These are phyloP conservation scores for Alosa alosa DNA, from an alignment of 2,113 vertebrate species.

Conservation along the genomic window DNA sequence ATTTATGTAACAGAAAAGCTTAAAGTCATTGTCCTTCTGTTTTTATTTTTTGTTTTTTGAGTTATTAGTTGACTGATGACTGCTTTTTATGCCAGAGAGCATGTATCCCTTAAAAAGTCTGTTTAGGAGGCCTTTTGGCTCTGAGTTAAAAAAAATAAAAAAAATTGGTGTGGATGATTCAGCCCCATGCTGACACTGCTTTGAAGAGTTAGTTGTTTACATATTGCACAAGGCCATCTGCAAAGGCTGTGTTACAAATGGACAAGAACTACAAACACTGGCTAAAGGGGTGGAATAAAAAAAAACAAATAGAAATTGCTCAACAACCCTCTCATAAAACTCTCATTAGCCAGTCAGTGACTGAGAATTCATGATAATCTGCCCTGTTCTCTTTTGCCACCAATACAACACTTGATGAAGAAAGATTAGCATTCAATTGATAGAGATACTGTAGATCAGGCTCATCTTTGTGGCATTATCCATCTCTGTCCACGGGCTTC, in stretches of 20 bases:
- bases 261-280: not conserved
- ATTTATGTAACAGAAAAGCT: conserved; percentile 10
- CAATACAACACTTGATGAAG: not conserved
- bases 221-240: conserved; percentile 13
- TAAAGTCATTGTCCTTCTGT: not conserved
- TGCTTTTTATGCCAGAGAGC: not conserved
- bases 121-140: not conserved
- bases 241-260: not conserved
- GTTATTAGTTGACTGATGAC: not conserved
- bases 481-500: not conserved
- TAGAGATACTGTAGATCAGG: not conserved
- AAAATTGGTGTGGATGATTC: not conserved
- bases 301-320: not conserved
- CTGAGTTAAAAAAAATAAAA: not conserved
- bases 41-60: not conserved
- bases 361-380: not conserved
- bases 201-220: conserved; percentile 4
- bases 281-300: not conserved
- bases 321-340: not conserved
- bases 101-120: not conserved
- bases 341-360: not conserved
- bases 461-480: not conserved
- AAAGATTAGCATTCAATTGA: not conserved
- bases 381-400: not conserved
- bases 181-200: not conserved